Base-by-base conservation (phyloP, 2,888 invertebrate species). In the Erebia palarica region DNA sequence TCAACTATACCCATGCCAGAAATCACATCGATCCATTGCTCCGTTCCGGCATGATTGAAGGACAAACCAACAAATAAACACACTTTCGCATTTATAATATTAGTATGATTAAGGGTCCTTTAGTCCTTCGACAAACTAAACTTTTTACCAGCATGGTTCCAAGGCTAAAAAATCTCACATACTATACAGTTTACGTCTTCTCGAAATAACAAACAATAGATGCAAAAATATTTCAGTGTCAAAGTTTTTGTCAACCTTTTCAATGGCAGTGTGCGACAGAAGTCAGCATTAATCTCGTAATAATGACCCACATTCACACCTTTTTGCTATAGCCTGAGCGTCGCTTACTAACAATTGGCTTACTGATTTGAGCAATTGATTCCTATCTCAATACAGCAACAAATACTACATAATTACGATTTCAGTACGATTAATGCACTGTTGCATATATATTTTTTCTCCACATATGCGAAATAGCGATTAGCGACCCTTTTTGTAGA, bases 261-360 rank as follows among this genome's bases (percentile, higher is more conserved):
- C 73, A 76, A 75, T 77, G 75, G 60, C 80, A 85, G 81, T 68
- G 82, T 80, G 76, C 73, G 74, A 78, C 82, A 76, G 68, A 21
- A 49, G 14, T 27, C 14, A 47, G 63, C 65, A 73, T 71, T 72
- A 71, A 72, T 77, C 77, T 75, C 74, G 75, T 77, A 75, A 75
- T 76, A 76, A 73, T 74, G 77, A 75, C 77, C 75, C 69, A 75
- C 73, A 76, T 78, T 86, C 86, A 77, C 89, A 90, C 88, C 87
- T 84, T 89, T 87, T 88, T 85, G 71, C 75, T n/a, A n/a, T n/a
- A n/a, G n/a, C n/a, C n/a, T 72, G 66, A 74, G 75, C 73, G 67
- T 61, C 68, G 69, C 69, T 68, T 71, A 73, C 69, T 51, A 74
- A 77, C 76, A 78, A 81, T 76, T 71, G 82, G 78, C 80, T 80